phyloP scores from a whole-genome alignment of 1,140 invertebrate genomes.

The Daktulosphaira vitifoliae region DNA sequence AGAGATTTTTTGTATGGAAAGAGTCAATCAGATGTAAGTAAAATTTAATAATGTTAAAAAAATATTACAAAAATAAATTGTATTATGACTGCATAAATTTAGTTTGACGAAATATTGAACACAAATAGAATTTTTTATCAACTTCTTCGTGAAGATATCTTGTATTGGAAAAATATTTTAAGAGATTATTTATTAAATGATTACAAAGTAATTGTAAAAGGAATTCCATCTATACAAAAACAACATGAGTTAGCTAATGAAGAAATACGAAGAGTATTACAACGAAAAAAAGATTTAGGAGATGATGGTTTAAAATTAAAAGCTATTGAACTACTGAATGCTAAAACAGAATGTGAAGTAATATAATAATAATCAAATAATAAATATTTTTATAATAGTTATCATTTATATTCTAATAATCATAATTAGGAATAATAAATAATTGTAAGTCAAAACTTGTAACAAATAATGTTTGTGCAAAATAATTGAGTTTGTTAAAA shows the following conservation, averaged over 20 bases:
- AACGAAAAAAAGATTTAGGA: conserved; percentile 56
- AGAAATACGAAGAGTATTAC: conserved; percentile 57
- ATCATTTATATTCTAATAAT: too few species aligned
- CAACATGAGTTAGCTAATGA: conserved; percentile 53
- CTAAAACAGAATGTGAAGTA: conserved; percentile 69
- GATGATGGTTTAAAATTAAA: conserved; percentile 58
- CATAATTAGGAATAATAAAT: too few species aligned
- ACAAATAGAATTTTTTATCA: conserved; percentile 56
- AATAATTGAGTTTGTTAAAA: too few species aligned
- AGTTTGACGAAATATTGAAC: conserved; percentile 66
- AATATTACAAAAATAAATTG: neutral
- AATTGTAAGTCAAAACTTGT: too few species aligned
- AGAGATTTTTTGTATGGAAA: conserved; percentile 74
- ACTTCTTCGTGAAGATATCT: conserved; percentile 52
- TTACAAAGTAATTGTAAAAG: conserved; percentile 48
- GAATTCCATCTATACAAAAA: conserved; percentile 51
- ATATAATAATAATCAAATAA: too few species aligned
- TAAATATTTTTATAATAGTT: too few species aligned
- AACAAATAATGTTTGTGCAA: too few species aligned
- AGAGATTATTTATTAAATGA: conserved; percentile 60
- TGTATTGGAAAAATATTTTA: conserved; percentile 65
- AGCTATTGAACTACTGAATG: conserved; percentile 53
- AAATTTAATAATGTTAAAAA: too few species aligned
- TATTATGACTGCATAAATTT: conserved; percentile 11
- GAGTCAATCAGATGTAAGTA: conserved; percentile 61